Evolutionary conservation across 2,113 vertebrate species (phyloP).

Genomic region (Phalacrocorax pelagicus): DNA sequence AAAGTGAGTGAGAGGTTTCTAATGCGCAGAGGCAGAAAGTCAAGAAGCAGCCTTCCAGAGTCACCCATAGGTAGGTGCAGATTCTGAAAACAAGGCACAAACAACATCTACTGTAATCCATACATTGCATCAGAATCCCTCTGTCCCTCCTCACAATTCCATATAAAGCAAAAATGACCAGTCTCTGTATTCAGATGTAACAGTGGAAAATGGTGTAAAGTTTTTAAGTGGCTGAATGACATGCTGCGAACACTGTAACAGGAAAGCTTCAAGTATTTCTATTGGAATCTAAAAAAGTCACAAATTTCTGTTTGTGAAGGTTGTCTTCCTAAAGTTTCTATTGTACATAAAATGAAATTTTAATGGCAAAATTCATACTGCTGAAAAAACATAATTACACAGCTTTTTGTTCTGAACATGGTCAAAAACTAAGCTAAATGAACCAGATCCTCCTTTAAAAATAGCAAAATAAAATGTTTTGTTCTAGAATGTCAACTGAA

Average conservation of each 20-base stretch:
- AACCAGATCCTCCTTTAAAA: neutral
- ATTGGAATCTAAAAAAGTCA: neutral
- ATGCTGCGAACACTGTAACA: neutral
- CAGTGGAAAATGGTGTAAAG: neutral
- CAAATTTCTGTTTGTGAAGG: neutral
- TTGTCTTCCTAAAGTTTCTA: neutral
- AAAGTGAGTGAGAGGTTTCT: slow-evolving; percentile 91
- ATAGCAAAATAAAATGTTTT: neutral
- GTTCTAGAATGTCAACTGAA: neutral
- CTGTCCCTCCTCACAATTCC: neutral
- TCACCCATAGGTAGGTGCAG: slow-evolving; percentile 82
- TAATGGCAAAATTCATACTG: neutral
- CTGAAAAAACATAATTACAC: neutral
- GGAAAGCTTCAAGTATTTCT: neutral
- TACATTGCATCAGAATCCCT: neutral
- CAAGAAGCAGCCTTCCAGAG: slow-evolving; percentile 84
- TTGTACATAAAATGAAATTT: neutral
- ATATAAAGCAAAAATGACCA: neutral
- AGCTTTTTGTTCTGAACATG: neutral
- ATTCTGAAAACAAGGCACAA: neutral
- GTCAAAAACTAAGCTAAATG: neutral
- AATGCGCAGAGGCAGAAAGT: slow-evolving; percentile 87
- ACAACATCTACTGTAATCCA: neutral
- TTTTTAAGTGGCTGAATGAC: neutral
- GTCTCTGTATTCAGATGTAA: neutral